These are phyloP conservation scores for Pelecanoides urinatrix DNA, from an alignment of 2,113 vertebrate species.

Conservation along the genomic window DNA sequence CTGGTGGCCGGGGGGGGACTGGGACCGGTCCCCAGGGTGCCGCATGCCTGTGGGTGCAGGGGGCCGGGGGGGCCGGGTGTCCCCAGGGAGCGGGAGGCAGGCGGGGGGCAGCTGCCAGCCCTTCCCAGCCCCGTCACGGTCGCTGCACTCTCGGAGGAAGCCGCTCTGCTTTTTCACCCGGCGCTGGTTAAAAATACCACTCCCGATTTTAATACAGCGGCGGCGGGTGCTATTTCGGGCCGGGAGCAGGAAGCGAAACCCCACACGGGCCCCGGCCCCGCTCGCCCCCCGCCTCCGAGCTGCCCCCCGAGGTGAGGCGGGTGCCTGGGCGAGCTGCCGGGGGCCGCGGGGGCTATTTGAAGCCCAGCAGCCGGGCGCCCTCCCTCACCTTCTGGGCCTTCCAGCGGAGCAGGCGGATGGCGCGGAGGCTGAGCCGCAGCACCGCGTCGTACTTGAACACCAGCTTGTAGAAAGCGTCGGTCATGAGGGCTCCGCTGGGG, in stretches of 20 bases:
- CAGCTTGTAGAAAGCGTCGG: slow-evolving; percentile 38
- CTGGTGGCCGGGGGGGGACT: accelerated
- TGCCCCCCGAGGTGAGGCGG: not conserved
- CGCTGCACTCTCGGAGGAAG: slow-evolving; percentile 28
- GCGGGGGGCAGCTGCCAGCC: not conserved
- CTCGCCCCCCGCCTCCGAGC: not conserved
- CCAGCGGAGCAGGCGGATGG: slow-evolving; percentile 55
- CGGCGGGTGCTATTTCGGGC: not conserved
- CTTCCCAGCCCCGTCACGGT: slow-evolving; percentile 28
- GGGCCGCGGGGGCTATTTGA: not conserved
- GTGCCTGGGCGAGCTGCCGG: not conserved
- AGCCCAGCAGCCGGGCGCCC: not conserved
- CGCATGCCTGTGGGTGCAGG: accelerated
- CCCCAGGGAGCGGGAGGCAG: not conserved
- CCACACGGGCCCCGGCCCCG: not conserved
- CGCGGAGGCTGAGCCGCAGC: slow-evolving; percentile 47
- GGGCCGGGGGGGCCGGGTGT: not conserved
- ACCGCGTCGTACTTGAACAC: slow-evolving; percentile 24
- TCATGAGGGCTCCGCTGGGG: slow-evolving; percentile 37
- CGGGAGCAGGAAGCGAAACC: slow-evolving; percentile 52
- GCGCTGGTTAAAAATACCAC: slow-evolving; percentile 29
- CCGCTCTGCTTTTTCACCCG: not conserved
- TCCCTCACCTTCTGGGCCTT: slow-evolving; percentile 37
- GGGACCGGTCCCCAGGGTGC: not conserved
- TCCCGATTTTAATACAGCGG: slow-evolving; percentile 34